Evolutionary conservation across 1,140 invertebrate species (phyloP), one percentile per base, ranked within the genome.

Genomic region (Drosophila prosaltans): DNA sequence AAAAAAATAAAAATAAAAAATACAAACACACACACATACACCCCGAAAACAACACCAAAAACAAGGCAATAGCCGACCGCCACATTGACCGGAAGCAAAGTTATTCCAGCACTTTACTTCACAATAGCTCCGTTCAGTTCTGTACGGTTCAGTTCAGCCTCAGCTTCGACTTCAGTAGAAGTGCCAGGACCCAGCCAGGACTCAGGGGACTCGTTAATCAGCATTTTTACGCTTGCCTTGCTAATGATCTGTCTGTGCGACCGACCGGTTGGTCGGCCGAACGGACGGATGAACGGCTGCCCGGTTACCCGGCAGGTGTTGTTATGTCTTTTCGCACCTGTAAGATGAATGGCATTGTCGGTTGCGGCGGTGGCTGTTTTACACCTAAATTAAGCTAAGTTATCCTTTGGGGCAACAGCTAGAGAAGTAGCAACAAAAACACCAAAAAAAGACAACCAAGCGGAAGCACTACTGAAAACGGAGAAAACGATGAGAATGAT

Each of bases 181-280:
- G 43, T 57, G 59, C 45, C 36, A 51, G 60, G 62, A 59, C 72
- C 69, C 69, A 63, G 59, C 58, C 65, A 55, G 77, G 59, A 65
- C 83, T 71, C 84, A 36, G 54, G 78, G 85, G 84, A 89, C 77
- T 88, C 84, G 84, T 88, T 89, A 88, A 88, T 88, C 84, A 88
- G 80, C 84, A 74, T 89, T 88, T 88, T 89, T 89, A 89, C 86
- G 84, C 80, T 89, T 89, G 71, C 77, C 74, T 81, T 78, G 72
- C 84, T 88, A 88, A 88, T 88, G 84, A 88, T 88, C 80, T 84
- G 83, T 88, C 80, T 86, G 72, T 68, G 65, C 45, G 45, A 51
- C 45, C 45, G 6, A 30, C 28, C 28, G 4, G 4, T 16, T 16
- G 16, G 6, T 4, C 45, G 9, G 9, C 45, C 21, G 26, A 45